Evolutionary conservation across 2,797 vertebrate genomes (phyloP), one percentile per base, ranked within the genome.

Genomic region (Amblyopsis hoosieri): DNA sequence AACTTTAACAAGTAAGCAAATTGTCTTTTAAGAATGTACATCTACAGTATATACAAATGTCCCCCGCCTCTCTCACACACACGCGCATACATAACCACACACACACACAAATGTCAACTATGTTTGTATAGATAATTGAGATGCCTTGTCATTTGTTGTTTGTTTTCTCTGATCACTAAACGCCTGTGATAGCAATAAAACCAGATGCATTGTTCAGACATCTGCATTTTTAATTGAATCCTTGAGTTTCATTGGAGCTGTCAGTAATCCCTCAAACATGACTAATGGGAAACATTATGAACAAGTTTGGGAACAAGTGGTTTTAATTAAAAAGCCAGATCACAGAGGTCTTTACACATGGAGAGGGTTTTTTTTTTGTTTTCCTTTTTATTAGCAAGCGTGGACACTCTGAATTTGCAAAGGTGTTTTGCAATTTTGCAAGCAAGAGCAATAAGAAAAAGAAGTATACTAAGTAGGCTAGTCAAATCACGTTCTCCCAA

Each of bases 201-300:
- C 84, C 83, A 90, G 79, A 74, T 83, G 61, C 79, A 87, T 77
- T 91, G 87, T 90, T 91, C 87, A 75, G 66, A 93, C 94, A 96
- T 95, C 94, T 96, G 95, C 84, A 94, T 93, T 95, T 93, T 86
- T 90, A 75, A 91, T 96, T 93, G 90, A 90, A 92, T 91, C 91
- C 93, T 90, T 83, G 88, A 91, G 88, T 93, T 92, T 92, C 90
- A 91, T 87, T 93, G 91, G 90, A 93, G 91, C 92, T 90, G 91
- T 94, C 92, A 92, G 90, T 92, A 94, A 92, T 95, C 92, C 93
- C 91, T 95, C 92, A 95, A 93, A 95, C 92, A 93, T 94, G 94
- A 95, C 93, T 94, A 96, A 97, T 94, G 93, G 93, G 91, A 95
- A 95, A 94, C 93, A 96, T 94, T 89, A 90, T 86, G 83, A 72